Evolutionary conservation across 2,888 invertebrate genomes (phyloP).

Genomic region (Crossocerus cetratus): DNA sequence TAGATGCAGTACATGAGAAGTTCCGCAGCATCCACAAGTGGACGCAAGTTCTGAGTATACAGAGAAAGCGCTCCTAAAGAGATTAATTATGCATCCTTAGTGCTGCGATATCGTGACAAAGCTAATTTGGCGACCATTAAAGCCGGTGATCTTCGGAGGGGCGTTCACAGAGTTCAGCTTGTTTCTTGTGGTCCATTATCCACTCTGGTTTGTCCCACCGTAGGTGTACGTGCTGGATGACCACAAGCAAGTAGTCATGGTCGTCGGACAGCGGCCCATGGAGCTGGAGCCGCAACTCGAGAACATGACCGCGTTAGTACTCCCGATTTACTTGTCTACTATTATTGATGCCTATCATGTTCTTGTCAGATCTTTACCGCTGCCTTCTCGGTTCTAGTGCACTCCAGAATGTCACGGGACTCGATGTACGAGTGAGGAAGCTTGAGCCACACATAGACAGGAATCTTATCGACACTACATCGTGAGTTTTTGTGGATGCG

Average conservation of each 20-base stretch:
- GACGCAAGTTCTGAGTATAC: background rate
- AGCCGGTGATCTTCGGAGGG: constrained; percentile 11
- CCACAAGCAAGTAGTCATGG: constrained; percentile 87
- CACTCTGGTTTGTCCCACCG: constrained; percentile 6
- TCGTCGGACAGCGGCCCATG: constrained; percentile 86
- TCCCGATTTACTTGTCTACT: background rate
- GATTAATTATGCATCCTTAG: constrained; percentile 36
- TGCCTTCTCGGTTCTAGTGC: constrained; percentile 74
- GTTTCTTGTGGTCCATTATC: background rate
- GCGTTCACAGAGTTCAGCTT: background rate
- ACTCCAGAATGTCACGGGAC: constrained; percentile 86
- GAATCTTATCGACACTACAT: constrained; percentile 82
- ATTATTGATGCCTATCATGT: background rate
- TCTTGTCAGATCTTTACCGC: background rate
- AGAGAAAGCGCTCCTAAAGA: background rate
- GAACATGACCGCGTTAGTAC: constrained; percentile 82
- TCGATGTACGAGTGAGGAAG: constrained; percentile 87
- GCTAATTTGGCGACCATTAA: constrained; percentile 30
- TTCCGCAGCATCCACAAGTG: too few relatives aligned
- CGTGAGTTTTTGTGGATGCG: constrained; percentile 79
- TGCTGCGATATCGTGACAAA: constrained; percentile 15
- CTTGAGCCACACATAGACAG: constrained; percentile 86
- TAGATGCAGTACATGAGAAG: too few relatives aligned
- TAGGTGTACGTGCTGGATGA: constrained; percentile 91
- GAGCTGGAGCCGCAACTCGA: constrained; percentile 86